phyloP scores from a whole-genome alignment of 2,797 vertebrate genomes.

The Gymnothorax reevesii region DNA sequence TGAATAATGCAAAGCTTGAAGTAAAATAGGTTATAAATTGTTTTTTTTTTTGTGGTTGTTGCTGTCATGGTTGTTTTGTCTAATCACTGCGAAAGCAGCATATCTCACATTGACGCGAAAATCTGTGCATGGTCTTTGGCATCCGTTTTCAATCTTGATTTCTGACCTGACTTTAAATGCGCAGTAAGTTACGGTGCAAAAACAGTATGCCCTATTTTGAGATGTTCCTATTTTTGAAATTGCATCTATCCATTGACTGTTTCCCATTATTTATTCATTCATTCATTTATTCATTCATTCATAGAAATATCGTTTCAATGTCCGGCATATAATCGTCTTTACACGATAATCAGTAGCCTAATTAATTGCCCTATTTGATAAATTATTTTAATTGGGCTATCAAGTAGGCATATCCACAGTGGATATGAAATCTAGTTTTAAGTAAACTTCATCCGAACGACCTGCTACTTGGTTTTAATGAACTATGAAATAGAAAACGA shows the following conservation, averaged over 20 bases:
- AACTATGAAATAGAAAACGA: too few relatives aligned
- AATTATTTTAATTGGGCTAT: background rate
- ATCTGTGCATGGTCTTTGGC: background rate
- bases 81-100: background rate
- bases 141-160: background rate
- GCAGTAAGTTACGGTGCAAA: too few relatives aligned
- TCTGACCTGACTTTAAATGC: background rate
- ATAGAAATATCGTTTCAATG: background rate
- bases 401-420: background rate
- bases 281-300: too few relatives aligned
- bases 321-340: background rate
- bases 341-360: background rate
- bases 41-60: background rate
- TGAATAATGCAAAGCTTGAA: too few relatives aligned
- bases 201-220: too few relatives aligned
- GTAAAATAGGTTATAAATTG: background rate
- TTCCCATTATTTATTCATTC: background rate
- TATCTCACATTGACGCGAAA: background rate
- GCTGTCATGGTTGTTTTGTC: background rate
- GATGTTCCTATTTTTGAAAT: background rate
- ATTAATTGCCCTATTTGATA: background rate
- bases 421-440: background rate
- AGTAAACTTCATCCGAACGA: too few relatives aligned
- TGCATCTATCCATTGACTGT: background rate
- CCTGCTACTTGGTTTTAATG: too few relatives aligned